phyloP scores from a whole-genome alignment of 2,113 vertebrate species.

The Actinemys pallida region DNA sequence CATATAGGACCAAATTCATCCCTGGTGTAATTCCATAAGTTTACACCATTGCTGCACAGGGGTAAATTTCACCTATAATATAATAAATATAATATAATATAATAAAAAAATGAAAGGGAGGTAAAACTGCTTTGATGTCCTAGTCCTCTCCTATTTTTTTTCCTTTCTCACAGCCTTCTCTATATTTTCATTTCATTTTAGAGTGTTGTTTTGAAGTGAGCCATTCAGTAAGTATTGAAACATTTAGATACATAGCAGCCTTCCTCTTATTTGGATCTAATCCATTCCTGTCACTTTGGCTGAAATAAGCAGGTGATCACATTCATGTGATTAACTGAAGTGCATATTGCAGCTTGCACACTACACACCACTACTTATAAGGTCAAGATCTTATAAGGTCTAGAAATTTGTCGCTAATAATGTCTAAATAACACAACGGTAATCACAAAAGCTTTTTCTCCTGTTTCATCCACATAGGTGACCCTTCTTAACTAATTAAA shows the following conservation, averaged over 20 bases:
- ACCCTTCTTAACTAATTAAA: constrained; percentile 5
- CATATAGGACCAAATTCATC: not conserved
- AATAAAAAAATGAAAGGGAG: not conserved
- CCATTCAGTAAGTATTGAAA: not conserved
- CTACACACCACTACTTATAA: not conserved
- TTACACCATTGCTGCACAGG: not conserved
- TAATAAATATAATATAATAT: no score
- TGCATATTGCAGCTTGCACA: not conserved
- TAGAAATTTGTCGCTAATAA: not conserved
- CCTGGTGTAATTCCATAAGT: not conserved
- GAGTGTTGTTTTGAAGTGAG: not conserved
- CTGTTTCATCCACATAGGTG: not conserved
- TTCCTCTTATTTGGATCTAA: not conserved
- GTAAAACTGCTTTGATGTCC: not conserved
- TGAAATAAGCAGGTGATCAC: not conserved
- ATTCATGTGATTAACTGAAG: not conserved
- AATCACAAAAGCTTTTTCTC: not conserved
- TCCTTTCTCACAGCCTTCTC: not conserved
- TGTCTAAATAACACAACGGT: not conserved
- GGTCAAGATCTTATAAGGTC: not conserved
- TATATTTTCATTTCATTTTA: not conserved
- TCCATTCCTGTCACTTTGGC: not conserved
- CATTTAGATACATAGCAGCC: not conserved
- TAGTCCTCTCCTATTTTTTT: not conserved
- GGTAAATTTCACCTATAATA: not conserved